A percentile compares a stretch with the other conserved stretches of the same genome.
phyloP scores from a whole-genome alignment of 2,888 invertebrate genomes.

The Notocelia uddmanniana region DNA sequence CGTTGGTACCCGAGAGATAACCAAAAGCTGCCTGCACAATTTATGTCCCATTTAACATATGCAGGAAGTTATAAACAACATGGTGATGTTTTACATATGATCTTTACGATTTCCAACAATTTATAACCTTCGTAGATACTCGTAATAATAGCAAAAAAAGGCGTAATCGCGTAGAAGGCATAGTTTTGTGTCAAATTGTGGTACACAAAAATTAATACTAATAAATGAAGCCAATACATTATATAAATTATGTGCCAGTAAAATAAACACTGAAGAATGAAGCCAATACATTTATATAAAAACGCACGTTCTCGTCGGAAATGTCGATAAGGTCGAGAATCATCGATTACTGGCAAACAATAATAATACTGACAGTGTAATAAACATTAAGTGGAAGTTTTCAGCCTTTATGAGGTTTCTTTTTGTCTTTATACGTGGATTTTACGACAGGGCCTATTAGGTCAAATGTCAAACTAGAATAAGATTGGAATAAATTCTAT shows the following conservation, averaged over 20 bases:
- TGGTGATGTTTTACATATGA: conserved; percentile 1
- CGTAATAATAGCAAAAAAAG: background rate
- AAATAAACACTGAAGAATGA: background rate
- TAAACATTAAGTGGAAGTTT: conserved; percentile 2
- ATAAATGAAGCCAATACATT: conserved; percentile 2
- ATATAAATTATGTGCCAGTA: background rate
- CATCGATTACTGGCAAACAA: conserved; percentile 30
- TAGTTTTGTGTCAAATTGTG: background rate
- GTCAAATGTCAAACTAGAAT: background rate
- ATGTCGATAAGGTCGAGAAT: conserved; percentile 3
- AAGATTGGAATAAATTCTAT: too few species aligned
- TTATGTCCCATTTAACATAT: conserved; percentile 37
- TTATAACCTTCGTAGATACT: background rate
- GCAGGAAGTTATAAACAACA: conserved; percentile 26
- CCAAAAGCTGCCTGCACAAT: conserved; percentile 32
- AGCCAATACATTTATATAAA: background rate
- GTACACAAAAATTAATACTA: background rate
- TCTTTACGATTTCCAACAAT: background rate
- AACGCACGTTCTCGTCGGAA: background rate
- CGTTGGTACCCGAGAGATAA: conserved; percentile 24
- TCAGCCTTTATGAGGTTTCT: background rate
- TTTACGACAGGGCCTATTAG: background rate
- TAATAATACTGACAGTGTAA: conserved; percentile 24
- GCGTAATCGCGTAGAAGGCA: background rate
- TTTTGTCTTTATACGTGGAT: background rate